These are phyloP conservation scores for Alligator sinensis DNA, from an alignment of 2,113 vertebrate species.

Conservation along the genomic window DNA sequence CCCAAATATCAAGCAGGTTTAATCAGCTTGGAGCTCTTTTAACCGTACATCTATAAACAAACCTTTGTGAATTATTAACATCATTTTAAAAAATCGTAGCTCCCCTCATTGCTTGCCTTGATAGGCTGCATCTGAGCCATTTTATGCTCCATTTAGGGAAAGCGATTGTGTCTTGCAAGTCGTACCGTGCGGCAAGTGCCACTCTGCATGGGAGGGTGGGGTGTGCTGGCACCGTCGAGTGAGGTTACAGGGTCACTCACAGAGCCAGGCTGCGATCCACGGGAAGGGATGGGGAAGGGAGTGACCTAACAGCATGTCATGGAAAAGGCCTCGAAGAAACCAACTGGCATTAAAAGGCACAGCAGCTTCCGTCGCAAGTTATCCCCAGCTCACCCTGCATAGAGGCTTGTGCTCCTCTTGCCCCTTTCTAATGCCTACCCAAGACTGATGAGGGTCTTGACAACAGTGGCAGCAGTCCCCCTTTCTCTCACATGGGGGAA, in stretches of 20 bases:
- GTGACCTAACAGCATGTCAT: not conserved
- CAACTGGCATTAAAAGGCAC: not conserved
- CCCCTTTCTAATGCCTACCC: not conserved
- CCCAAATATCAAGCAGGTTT: conserved; percentile 58
- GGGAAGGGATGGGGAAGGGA: not conserved
- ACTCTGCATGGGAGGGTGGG: not conserved
- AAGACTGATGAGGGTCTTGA: not conserved
- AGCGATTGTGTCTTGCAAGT: not conserved
- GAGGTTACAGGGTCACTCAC: not conserved
- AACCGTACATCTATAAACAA: not conserved
- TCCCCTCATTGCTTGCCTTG: not conserved
- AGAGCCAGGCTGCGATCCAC: not conserved
- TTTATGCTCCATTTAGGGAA: not conserved
- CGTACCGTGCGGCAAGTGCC: not conserved
- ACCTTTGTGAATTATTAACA: conserved; percentile 56
- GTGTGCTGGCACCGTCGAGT: no score
- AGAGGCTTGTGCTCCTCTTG: not conserved
- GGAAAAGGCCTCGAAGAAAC: not conserved
- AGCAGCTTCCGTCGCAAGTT: no score
- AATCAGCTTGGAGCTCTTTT: conserved; percentile 63
- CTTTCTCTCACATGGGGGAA: not conserved
- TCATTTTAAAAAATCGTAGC: not conserved
- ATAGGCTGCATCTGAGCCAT: fast-evolving
- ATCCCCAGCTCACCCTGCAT: not conserved
- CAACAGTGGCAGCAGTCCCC: not conserved